Evolutionary conservation across 2,113 vertebrate species (phyloP), one percentile per base, ranked within the genome.

Genomic region (Pangasianodon hypophthalmus): DNA sequence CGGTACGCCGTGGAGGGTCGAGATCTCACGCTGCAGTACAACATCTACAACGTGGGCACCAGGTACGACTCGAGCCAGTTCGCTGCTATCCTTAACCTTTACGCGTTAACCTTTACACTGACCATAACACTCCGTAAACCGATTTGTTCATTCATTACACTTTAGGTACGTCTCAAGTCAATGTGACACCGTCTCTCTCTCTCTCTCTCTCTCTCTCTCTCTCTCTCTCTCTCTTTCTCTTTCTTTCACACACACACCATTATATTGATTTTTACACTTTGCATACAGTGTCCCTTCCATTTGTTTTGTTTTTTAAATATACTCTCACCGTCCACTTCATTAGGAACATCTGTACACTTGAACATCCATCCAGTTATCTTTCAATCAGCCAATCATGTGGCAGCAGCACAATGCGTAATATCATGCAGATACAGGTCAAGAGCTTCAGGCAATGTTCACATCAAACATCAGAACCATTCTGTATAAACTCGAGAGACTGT

Each of bases 11-110:
- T 99, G 91, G 98, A 99, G 92, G 98, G 98, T 37, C 96, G 97
- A 18, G 98, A 99, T 91, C 94, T 99, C 32, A 99, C 98, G 0
- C 91, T 99, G 91, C 98, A 99, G 93, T 99, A 99, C 95, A 99
- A 96, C 95, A 96, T 99, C 95, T 99, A 98, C 96, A 99, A 99
- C 0, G 98, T 99, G 0, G 98, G 98, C 87, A 98, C 98, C 93
- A 99, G 97, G 98, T 99, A 79, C 67, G 56, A 24, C 64, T 84
- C 41, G 4, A 16, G 8, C 4, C 0, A 4, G 69, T 3, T 64
- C 10, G 7, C 10, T 54, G 24, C 6, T 6, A 32, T 58, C 52
- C 19, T 1, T 18, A 52, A 32, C 1, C 16, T 54, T 44, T 73
- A 41, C 19, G 11, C 3, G 2, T 37, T 41, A n/a, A 4, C 0